A percentile compares a stretch with the other conserved stretches of the same genome.
Conservation (phyloP, 2,113 vertebrate species). For the Fulmarus glacialis region DNA sequence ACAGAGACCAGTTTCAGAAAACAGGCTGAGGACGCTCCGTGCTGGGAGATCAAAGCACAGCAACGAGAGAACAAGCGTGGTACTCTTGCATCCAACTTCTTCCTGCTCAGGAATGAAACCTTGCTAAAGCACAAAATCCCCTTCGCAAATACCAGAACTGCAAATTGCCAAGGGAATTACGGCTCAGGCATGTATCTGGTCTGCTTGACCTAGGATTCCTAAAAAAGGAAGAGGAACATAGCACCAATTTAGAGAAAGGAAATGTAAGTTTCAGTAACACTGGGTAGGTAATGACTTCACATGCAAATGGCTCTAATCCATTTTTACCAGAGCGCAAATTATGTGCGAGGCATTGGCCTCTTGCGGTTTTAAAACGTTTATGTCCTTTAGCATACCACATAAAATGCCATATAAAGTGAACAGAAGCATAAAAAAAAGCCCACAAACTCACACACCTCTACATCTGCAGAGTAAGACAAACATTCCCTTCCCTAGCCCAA, state of each 20-base stretch:
- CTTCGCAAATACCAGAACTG: not conserved
- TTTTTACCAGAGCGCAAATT: not conserved
- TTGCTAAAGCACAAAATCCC: not conserved
- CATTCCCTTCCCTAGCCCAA: not conserved
- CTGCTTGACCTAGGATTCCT: not conserved
- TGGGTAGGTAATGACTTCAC: not conserved
- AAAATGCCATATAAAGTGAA: not conserved
- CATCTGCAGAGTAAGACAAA: not conserved
- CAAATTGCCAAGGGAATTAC: not conserved
- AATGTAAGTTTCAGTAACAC: not conserved
- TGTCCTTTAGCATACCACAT: not conserved
- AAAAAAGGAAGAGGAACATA: not conserved
- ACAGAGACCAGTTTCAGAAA: not conserved
- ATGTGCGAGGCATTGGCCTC: not conserved
- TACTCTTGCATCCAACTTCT: not conserved
- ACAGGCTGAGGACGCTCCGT: fast-evolving
- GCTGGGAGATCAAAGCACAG: not conserved
- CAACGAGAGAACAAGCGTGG: not conserved
- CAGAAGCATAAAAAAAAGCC: not conserved
- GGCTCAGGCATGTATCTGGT: fast-evolving
- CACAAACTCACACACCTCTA: not conserved
- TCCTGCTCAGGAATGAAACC: not conserved
- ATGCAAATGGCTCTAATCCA: not conserved
- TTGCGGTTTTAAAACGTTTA: not conserved
- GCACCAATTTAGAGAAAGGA: not conserved